phyloP scores from a whole-genome alignment of 2,113 vertebrate genomes.

The Sebastes schlegelii region DNA sequence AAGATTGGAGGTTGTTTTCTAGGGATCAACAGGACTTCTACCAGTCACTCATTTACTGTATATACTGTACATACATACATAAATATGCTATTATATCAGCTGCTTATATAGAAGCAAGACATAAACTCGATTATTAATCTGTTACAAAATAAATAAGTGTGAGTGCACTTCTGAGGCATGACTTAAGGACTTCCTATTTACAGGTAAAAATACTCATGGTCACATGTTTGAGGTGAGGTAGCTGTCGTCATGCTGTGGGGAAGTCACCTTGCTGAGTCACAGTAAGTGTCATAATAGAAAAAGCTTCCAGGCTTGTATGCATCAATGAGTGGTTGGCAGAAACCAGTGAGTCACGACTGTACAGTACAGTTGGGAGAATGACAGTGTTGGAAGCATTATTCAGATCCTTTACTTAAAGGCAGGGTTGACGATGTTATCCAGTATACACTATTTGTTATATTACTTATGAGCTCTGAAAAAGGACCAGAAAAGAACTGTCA shows the following conservation, averaged over 20 bases:
- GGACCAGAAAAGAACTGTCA: too few species aligned
- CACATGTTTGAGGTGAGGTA: constrained; percentile 46
- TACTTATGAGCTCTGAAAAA: too few species aligned
- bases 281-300: neutral
- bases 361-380: too few species aligned
- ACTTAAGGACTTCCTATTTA: constrained; percentile 4
- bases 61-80: neutral
- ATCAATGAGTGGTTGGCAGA: neutral
- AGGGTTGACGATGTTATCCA: too few species aligned
- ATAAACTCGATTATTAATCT: neutral
- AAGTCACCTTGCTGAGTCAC: neutral
- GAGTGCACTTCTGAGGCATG: neutral
- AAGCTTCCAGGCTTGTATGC: neutral
- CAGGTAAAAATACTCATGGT: neutral
- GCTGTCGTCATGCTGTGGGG: neutral
- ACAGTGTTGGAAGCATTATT: neutral
- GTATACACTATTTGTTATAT: too few species aligned
- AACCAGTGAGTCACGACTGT: neutral
- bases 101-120: neutral
- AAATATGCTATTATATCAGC: too few species aligned
- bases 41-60: neutral
- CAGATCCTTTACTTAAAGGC: neutral
- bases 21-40: neutral
- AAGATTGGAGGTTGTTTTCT: too few species aligned
- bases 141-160: neutral